phyloP scores from a whole-genome alignment of 23 tunicate species.

The Clavelina lepadiformis region DNA sequence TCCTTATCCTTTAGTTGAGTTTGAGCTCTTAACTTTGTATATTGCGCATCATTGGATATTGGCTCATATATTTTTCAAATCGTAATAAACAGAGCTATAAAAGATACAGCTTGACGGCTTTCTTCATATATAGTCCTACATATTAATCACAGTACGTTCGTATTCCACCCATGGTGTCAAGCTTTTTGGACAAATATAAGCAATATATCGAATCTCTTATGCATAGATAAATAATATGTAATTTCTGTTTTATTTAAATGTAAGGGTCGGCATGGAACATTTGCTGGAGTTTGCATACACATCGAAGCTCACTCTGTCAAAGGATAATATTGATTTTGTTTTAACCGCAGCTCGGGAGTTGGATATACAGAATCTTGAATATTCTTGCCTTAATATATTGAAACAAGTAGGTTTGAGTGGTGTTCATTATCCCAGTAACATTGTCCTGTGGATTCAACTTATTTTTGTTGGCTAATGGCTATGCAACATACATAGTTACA shows the following conservation, averaged over 20 bases:
- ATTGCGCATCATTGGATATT: too few relatives aligned
- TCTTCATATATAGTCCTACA: too few relatives aligned
- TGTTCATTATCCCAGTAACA: neutral
- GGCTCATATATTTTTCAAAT: too few relatives aligned
- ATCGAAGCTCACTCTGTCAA: constrained; percentile 67
- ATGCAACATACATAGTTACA: too few relatives aligned
- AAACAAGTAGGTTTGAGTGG: constrained; percentile 71
- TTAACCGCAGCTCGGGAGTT: constrained; percentile 70
- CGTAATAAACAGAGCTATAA: too few relatives aligned
- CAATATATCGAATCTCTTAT: neutral
- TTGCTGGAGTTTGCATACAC: constrained; percentile 93
- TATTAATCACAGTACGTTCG: too few relatives aligned
- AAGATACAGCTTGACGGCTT: too few relatives aligned
- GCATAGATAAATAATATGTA: neutral
- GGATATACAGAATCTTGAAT: constrained; percentile 81
- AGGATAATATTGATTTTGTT: constrained; percentile 63
- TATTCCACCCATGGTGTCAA: too few relatives aligned
- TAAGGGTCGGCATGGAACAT: constrained; percentile 69
- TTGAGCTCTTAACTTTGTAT: neutral
- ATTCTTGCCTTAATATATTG: constrained; percentile 63
- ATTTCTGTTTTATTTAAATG: too few relatives aligned
- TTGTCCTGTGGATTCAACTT: neutral
- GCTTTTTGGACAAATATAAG: too few relatives aligned
- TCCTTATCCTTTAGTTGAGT: neutral
- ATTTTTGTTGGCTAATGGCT: neutral